Conservation (phyloP, 1,140 invertebrate genomes). For the Bombus sylvicola region DNA sequence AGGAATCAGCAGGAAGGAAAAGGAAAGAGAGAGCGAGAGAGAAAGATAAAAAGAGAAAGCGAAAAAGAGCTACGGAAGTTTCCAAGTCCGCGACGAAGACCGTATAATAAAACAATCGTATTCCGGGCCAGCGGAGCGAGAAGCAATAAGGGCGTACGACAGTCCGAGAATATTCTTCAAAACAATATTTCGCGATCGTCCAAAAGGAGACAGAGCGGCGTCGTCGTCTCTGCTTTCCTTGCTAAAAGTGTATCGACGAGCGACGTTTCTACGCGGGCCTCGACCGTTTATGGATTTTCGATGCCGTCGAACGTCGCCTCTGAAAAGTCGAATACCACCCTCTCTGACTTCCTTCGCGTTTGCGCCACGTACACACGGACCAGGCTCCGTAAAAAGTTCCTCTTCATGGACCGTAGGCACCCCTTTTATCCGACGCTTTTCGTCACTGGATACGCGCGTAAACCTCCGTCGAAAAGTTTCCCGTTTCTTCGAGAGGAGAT, state of each 20-base stretch:
- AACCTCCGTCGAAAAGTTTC: constrained; percentile 11
- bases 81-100: constrained; percentile 67
- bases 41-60: background rate
- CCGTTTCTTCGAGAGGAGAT: background rate
- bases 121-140: constrained; percentile 67
- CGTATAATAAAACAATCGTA: constrained; percentile 73
- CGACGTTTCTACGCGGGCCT: constrained; percentile 20
- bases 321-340: constrained; percentile 57
- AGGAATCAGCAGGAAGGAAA: background rate
- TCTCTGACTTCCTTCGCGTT: background rate
- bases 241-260: constrained; percentile 55
- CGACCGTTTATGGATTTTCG: constrained; percentile 68
- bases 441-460: constrained; percentile 55
- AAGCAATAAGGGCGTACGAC: constrained; percentile 66
- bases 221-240: constrained; percentile 1
- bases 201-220: constrained; percentile 20
- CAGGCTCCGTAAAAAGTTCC: constrained; percentile 38
- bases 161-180: constrained; percentile 68
- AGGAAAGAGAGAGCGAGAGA: background rate
- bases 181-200: constrained; percentile 67
- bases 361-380: background rate
- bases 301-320: constrained; percentile 57
- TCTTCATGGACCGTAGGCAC: constrained; percentile 49
- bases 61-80: constrained; percentile 35
- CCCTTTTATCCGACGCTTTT: constrained; percentile 52